phyloP scores from a whole-genome alignment of 1,140 invertebrate species.

The Cataglyphis hispanica region DNA sequence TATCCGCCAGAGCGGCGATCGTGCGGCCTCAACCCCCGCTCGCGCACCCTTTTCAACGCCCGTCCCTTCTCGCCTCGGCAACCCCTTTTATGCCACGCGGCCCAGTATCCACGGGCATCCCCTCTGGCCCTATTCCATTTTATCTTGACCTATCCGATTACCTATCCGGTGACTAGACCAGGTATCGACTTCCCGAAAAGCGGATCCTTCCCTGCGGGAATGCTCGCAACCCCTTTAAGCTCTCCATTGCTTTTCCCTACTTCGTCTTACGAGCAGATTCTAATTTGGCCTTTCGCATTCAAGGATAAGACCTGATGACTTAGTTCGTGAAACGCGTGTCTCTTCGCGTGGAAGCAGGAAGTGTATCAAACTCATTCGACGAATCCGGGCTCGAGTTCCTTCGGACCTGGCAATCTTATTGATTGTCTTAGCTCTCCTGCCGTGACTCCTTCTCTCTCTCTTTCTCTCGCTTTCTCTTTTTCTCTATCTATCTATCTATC shows the following conservation, averaged over 20 bases:
- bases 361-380: constrained; percentile 64
- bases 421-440: constrained; percentile 79
- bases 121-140: constrained; percentile 68
- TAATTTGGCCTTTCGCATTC: constrained; percentile 57
- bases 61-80: constrained; percentile 1
- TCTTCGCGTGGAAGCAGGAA: constrained; percentile 46
- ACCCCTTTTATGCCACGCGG: neutral
- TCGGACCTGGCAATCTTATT: constrained; percentile 80
- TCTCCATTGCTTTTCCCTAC: neutral
- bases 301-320: constrained; percentile 57
- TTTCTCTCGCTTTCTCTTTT: constrained; percentile 1
- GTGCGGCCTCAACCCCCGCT: constrained; percentile 59
- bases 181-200: constrained; percentile 77
- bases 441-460: constrained; percentile 53
- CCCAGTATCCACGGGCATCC: constrained; percentile 19
- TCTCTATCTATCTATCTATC: neutral
- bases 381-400: constrained; percentile 75
- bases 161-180: constrained; percentile 72
- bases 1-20: constrained; percentile 81
- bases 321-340: constrained; percentile 51
- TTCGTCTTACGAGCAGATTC: constrained; percentile 36
- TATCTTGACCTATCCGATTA: constrained; percentile 76
- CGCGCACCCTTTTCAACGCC: constrained; percentile 1
- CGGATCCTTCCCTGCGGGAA: constrained; percentile 1
- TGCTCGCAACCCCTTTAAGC: neutral